Evolutionary conservation across 2,113 vertebrate species (phyloP).

Genomic region (Vulpes vulpes): DNA sequence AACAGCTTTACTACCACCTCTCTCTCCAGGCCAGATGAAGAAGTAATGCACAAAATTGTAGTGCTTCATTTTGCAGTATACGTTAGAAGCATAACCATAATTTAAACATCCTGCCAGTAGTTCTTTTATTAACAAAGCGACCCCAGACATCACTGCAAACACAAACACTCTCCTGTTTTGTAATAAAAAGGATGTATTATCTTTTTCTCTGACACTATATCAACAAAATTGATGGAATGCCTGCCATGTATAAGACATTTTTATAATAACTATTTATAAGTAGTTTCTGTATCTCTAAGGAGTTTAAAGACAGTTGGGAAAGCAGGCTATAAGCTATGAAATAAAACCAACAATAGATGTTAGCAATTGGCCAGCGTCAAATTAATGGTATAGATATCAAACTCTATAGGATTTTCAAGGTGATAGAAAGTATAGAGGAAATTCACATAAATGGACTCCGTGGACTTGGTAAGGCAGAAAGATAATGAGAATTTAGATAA

Average conservation of each 20-base stretch:
- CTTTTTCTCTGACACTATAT: conserved; percentile 69
- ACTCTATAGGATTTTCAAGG: conserved; percentile 53
- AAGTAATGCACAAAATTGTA: conserved; percentile 44
- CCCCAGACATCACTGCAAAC: conserved; percentile 39
- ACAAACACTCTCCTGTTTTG: conserved; percentile 49
- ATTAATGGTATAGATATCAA: conserved; percentile 49
- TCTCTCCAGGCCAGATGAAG: conserved; percentile 70
- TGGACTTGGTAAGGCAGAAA: background rate
- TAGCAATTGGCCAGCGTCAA: conserved; percentile 54
- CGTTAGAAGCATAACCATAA: conserved; percentile 53
- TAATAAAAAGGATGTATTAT: conserved; percentile 63
- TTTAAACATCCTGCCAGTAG: conserved; percentile 65
- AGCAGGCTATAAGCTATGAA: conserved; percentile 56
- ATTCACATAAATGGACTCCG: background rate
- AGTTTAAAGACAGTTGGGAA: conserved; percentile 47
- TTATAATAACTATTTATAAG: conserved; percentile 74
- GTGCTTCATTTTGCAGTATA: conserved; percentile 53
- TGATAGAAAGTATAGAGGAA: conserved; percentile 33
- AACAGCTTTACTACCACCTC: conserved; percentile 72
- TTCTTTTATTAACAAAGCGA: conserved; percentile 72
- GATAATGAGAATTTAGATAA: conserved; percentile 50
- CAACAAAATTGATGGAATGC: conserved; percentile 68
- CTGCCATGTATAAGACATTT: conserved; percentile 59
- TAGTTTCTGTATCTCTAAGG: conserved; percentile 64
- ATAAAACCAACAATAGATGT: conserved; percentile 54